phyloP scores from a whole-genome alignment of 35 echinoderm and acorn worm species.

The Diadema setosum region DNA sequence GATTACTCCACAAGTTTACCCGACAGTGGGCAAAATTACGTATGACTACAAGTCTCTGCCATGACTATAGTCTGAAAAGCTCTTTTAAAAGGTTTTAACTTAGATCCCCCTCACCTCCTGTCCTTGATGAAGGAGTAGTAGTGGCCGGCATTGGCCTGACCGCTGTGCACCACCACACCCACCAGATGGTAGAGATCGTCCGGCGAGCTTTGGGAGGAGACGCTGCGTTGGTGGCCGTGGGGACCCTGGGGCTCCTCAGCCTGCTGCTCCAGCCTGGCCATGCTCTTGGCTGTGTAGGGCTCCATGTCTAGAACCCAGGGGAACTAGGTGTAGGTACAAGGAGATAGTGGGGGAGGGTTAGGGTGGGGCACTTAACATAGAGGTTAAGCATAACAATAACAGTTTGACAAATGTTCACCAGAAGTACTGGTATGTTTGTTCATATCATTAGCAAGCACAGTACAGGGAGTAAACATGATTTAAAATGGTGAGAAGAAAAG shows the following conservation, averaged over 20 bases:
- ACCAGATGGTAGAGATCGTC: constrained; percentile 91
- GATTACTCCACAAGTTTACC: no score
- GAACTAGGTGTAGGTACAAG: constrained; percentile 41
- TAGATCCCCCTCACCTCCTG: constrained; percentile 86
- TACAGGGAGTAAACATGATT: no score
- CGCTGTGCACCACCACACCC: constrained; percentile 93
- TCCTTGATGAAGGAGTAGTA: constrained; percentile 99
- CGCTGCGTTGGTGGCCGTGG: constrained; percentile 3
- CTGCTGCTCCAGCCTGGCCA: constrained; percentile 59
- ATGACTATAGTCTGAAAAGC: no score
- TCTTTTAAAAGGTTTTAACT: no score
- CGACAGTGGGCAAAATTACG: no score
- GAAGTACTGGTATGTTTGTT: no score
- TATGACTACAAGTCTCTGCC: no score
- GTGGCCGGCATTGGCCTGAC: constrained; percentile 95
- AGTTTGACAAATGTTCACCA: no score
- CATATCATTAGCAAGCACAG: no score
- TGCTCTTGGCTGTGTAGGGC: constrained; percentile 83
- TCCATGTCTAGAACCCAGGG: constrained; percentile 99
- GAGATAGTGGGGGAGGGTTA: background rate
- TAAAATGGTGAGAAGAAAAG: no score
- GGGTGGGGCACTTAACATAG: no score
- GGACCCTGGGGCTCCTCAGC: background rate
- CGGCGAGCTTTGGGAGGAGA: constrained; percentile 37
- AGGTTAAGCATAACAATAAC: no score